Base-by-base conservation (phyloP, 1,140 invertebrate species). In the Eumaeus atala region DNA sequence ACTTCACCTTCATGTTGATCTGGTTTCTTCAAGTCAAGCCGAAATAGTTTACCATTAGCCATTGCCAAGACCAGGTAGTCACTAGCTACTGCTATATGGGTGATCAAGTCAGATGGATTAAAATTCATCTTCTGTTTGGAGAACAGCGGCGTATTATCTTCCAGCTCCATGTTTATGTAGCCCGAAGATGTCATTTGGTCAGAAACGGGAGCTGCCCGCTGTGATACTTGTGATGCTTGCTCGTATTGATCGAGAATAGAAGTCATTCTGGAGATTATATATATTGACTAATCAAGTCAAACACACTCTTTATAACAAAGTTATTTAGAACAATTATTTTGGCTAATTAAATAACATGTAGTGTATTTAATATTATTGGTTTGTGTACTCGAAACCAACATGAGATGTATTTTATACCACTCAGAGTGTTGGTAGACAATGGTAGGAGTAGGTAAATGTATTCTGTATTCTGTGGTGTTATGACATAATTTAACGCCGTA, bases 41-140 rank as follows among this genome's bases (percentile, higher is more conserved):
- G 87, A 48, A 97, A 90, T 3, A 97, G 70, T 50, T 92, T 90
- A 70, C 94, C 93, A 76, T 96, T 96, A 17, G 92, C 91, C 92
- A 98, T 94, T 1, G 94, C 92, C 53, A 97, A 90, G 0, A 96
- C 92, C 37, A 98, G 88, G 69, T 92, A 92, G 72, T 96, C 95
- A 70, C 92, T 97, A 14, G 92, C 91, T 1, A 96, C 94, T 44
- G 90, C 92, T 17, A 97, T 85, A 73, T 97, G 93, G 14, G 92
- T 92, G 40, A 98, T 92, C 56, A 83, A 69, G 59, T 94, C 92
- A 0, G 92, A 90, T 10, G 96, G 94, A 62, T 92, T 91, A 65
- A 93, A 93, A 68, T 93, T 92, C 74, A 95, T 93, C 77, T 92
- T 93, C 53, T 92, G 91, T 70, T 94, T 95, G 9, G 89, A 91